Percentiles rank a stretch among this genome's conserved stretches.
Evolutionary conservation across 1,140 invertebrate species (phyloP).

Genomic region (Lamellibrachia luymesi): DNA sequence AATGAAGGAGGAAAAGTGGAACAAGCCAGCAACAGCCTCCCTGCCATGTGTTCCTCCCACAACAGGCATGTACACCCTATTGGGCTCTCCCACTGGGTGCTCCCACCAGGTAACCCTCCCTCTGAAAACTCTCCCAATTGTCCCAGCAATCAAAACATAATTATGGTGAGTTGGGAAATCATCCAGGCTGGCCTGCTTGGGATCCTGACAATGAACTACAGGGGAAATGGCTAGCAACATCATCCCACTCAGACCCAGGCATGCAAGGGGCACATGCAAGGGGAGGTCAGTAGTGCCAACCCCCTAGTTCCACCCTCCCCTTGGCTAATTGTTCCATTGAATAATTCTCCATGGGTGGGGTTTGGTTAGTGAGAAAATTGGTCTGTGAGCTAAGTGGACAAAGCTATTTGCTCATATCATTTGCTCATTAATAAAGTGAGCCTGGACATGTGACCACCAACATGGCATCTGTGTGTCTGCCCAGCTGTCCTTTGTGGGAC

Average conservation of each 20-base stretch:
- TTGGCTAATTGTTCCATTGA: not conserved
- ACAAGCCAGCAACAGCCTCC: not conserved
- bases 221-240: not conserved
- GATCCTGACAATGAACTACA: not conserved
- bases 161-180: not conserved
- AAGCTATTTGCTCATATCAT: not conserved
- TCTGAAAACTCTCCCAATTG: not conserved
- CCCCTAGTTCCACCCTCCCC: not conserved
- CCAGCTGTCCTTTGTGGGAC: not conserved
- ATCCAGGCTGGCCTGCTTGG: not conserved
- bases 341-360: not conserved
- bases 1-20: not conserved
- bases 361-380: not conserved
- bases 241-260: not conserved
- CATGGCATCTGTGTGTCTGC: not conserved
- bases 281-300: not conserved
- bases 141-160: not conserved
- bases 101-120: not conserved
- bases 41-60: not conserved
- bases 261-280: constrained; percentile 3
- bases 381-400: not conserved
- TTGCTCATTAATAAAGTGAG: not conserved
- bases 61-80: not conserved
- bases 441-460: not conserved
- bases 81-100: not conserved